Percentiles rank a stretch among this genome's conserved stretches.
These are phyloP conservation scores for Symphodus melops DNA, from an alignment of 2,113 vertebrate genomes.

Conservation along the genomic window DNA sequence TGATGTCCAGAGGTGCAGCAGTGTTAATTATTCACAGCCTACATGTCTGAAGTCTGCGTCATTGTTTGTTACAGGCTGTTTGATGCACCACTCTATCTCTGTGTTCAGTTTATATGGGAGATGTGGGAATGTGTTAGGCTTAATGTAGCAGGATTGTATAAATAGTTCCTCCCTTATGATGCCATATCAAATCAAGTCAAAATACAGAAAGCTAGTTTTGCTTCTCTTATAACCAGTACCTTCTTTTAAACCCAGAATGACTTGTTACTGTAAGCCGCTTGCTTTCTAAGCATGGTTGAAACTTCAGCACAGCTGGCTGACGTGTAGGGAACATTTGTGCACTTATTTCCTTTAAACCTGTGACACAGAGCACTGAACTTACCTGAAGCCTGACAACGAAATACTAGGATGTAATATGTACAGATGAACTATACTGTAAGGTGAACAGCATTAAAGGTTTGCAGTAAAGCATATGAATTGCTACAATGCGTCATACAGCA, in stretches of 20 bases:
- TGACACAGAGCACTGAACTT: conserved; percentile 24
- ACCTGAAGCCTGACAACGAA: neutral
- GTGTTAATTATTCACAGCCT: conserved; percentile 36
- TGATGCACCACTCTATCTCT: neutral
- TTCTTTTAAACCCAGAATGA: neutral
- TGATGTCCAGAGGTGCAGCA: conserved; percentile 1
- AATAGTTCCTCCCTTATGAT: conserved; percentile 8
- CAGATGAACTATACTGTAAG: conserved; percentile 15
- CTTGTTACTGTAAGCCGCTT: neutral
- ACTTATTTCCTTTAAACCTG: conserved; percentile 35
- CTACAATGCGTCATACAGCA: neutral
- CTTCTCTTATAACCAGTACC: neutral
- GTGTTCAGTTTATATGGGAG: conserved; percentile 6
- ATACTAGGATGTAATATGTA: conserved; percentile 21
- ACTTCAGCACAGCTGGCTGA: neutral
- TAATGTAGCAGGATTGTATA: neutral
- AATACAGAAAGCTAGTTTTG: neutral
- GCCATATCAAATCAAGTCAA: conserved; percentile 27
- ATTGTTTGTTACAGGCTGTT: conserved; percentile 24
- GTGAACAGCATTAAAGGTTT: neutral
- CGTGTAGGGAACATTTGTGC: neutral
- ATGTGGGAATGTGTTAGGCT: neutral
- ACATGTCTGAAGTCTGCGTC: conserved; percentile 18
- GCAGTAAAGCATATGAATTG: neutral
- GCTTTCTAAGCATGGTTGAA: neutral